Percentiles rank a stretch among this genome's conserved stretches.
These are phyloP conservation scores for Tragelaphus imberbis DNA, from an alignment of 2,113 vertebrate genomes.

Conservation along the genomic window DNA sequence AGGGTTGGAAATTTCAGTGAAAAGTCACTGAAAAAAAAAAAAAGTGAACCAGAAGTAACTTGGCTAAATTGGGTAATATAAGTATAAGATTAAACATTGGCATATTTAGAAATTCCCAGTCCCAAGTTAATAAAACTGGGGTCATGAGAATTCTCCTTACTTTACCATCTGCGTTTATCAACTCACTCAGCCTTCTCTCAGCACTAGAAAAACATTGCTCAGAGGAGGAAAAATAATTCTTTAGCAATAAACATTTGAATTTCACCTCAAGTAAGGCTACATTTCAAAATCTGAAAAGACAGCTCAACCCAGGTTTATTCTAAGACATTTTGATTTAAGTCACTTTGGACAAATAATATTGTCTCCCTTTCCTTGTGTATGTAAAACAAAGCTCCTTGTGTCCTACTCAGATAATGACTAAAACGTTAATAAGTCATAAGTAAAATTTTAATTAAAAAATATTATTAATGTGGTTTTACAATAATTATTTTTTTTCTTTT, in stretches of 20 bases:
- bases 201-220: neutral
- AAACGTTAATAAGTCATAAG: neutral
- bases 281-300: neutral
- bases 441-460: neutral
- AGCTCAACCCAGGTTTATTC: neutral
- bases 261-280: neutral
- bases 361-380: neutral
- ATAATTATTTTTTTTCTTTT: constrained; percentile 51
- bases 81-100: constrained; percentile 28
- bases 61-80: constrained; percentile 42
- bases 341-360: neutral
- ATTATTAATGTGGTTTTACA: neutral
- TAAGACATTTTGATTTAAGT: neutral
- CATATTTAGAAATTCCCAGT: constrained; percentile 43
- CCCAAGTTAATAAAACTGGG: constrained; percentile 37
- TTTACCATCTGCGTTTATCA: neutral
- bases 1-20: neutral
- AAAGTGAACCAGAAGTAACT: constrained; percentile 16
- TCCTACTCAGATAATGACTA: neutral
- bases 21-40: constrained; percentile 32
- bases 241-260: neutral
- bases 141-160: constrained; percentile 55
- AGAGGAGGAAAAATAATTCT: neutral
- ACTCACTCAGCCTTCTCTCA: neutral
- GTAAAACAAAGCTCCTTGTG: neutral